Evolutionary conservation across 1,140 invertebrate genomes (phyloP).

Genomic region (Phymorhynchus buccinoides): DNA sequence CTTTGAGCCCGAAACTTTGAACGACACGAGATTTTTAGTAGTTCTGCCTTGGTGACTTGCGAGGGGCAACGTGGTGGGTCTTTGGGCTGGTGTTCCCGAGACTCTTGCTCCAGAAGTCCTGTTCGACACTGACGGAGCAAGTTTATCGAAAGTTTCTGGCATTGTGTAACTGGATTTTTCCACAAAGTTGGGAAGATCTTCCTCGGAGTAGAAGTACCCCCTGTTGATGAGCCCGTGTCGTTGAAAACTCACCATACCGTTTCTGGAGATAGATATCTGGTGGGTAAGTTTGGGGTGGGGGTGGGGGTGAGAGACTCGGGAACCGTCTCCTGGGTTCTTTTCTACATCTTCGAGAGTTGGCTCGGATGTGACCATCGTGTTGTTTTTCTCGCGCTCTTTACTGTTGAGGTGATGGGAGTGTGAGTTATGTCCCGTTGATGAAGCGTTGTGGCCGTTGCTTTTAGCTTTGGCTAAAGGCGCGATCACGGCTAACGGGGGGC

Average conservation of each 20-base stretch:
- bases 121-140: too few relatives aligned
- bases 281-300: neutral
- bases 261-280: neutral
- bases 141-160: too few relatives aligned
- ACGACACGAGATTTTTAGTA: neutral
- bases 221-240: neutral
- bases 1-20: neutral
- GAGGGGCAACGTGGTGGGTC: neutral
- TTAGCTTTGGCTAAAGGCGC: neutral
- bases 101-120: neutral
- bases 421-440: neutral
- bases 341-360: neutral
- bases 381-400: neutral
- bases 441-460: neutral
- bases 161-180: too few relatives aligned
- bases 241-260: neutral
- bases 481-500: slow-evolving; percentile 13
- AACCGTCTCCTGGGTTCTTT: neutral
- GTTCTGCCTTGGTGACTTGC: neutral
- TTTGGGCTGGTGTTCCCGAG: neutral
- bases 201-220: neutral
- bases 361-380: neutral
- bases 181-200: neutral
- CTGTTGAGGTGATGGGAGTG: neutral
- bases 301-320: neutral